Conservation (phyloP, 2,113 vertebrate species). For the Pachycephala philippinensis region DNA sequence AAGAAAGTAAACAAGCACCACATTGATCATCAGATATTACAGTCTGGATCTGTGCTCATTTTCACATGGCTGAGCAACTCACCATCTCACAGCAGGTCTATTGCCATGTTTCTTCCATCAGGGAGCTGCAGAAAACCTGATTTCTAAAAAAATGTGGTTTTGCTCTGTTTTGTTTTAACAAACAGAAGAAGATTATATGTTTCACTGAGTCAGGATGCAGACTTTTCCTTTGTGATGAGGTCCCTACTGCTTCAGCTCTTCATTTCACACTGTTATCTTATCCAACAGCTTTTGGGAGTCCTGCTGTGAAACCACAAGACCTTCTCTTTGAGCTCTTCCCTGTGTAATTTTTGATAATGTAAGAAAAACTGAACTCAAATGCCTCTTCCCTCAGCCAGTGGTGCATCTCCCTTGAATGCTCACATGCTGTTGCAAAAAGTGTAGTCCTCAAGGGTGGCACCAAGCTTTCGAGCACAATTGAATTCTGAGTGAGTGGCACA, state of each 20-base stretch:
- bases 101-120: neutral
- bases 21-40: conserved; percentile 21
- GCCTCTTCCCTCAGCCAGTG: neutral
- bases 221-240: neutral
- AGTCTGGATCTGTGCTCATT: neutral
- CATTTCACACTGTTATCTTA: neutral
- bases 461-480: neutral
- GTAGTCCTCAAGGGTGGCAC: neutral
- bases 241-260: conserved; percentile 9
- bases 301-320: neutral
- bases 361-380: neutral
- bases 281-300: neutral
- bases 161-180: neutral
- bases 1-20: conserved; percentile 14
- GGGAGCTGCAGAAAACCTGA: neutral
- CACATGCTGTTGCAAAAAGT: neutral
- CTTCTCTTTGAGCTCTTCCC: neutral
- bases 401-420: neutral
- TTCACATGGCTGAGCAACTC: neutral
- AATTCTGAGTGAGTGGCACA: neutral
- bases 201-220: conserved; percentile 6
- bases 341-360: conserved; percentile 19
- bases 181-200: conserved; percentile 28
- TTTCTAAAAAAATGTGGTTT: neutral
- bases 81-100: conserved; percentile 14